Percentiles rank a stretch among this genome's conserved stretches.
These are phyloP conservation scores for Chloebia gouldiae DNA, from an alignment of 2,113 vertebrate species.

Conservation along the genomic window DNA sequence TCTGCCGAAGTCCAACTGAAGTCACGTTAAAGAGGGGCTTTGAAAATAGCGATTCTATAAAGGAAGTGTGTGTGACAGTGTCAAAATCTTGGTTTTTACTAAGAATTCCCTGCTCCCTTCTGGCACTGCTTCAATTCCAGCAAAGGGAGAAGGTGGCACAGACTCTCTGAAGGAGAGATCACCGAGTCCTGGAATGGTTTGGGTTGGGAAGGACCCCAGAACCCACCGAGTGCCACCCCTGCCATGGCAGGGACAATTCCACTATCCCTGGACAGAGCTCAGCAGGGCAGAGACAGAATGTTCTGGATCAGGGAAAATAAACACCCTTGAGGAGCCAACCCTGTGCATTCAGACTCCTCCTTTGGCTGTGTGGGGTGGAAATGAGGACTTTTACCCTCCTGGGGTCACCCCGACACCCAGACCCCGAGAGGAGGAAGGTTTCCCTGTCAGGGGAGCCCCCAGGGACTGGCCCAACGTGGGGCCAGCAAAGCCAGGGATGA, in stretches of 20 bases:
- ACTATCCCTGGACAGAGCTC: too few species aligned
- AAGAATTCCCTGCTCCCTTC: neutral
- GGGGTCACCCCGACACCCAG: too few species aligned
- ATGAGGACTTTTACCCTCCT: too few species aligned
- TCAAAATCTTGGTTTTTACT: neutral
- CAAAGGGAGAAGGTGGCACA: neutral
- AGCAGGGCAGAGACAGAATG: too few species aligned
- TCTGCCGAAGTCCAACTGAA: neutral
- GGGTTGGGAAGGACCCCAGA: neutral
- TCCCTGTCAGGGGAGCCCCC: too few species aligned
- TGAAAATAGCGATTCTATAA: neutral
- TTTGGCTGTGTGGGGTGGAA: too few species aligned
- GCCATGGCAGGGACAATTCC: neutral
- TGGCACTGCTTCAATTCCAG: neutral
- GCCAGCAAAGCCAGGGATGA: too few species aligned
- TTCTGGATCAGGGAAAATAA: too few species aligned
- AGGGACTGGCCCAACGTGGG: neutral
- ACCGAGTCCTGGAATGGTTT: neutral
- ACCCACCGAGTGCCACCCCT: rapidly evolving
- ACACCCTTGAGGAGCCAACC: too few species aligned
- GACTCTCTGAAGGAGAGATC: neutral
- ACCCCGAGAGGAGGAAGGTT: too few species aligned
- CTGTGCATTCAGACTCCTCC: too few species aligned
- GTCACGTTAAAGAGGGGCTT: neutral
- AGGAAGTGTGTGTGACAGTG: neutral